phyloP scores from a whole-genome alignment of 2,113 vertebrate species.

The Boleophthalmus pectinirostris region DNA sequence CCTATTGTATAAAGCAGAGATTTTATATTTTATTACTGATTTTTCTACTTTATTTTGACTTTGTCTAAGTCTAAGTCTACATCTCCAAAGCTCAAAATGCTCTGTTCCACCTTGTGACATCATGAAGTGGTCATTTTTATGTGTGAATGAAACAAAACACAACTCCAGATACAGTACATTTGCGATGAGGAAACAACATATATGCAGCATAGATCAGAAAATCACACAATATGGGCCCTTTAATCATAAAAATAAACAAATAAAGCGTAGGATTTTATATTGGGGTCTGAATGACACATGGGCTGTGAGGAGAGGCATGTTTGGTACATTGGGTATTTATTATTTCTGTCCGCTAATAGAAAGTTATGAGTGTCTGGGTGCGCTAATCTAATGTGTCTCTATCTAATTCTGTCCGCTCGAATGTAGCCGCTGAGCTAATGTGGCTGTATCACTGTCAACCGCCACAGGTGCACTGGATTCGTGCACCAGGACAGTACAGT shows the following conservation, averaged over 20 bases:
- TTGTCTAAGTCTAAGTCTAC: too few species aligned
- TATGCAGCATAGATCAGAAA: too few species aligned
- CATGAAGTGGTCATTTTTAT: too few species aligned
- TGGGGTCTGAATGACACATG: conserved; percentile 30
- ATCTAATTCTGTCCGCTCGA: conserved; percentile 70
- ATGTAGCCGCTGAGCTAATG: conserved; percentile 33
- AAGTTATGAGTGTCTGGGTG: conserved; percentile 44
- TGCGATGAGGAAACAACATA: too few species aligned
- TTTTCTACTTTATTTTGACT: too few species aligned
- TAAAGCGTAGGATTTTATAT: conserved; percentile 16
- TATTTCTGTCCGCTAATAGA: conserved; percentile 59
- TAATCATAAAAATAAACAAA: conserved; percentile 4
- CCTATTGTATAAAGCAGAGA: too few species aligned
- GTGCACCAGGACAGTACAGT: neutral
- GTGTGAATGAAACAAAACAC: neutral
- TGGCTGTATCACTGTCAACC: conserved; percentile 61
- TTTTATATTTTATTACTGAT: too few species aligned
- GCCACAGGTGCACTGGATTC: conserved; percentile 52
- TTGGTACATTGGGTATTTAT: conserved; percentile 48
- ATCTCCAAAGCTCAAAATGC: too few species aligned
- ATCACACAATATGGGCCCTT: too few species aligned
- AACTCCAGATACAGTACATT: too few species aligned
- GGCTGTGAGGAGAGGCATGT: conserved; percentile 52
- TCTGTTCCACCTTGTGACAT: too few species aligned
- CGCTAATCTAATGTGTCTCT: conserved; percentile 59